Evolutionary conservation across 2,888 invertebrate species (phyloP), one percentile per base, ranked within the genome.

Genomic region (Archaeoteleia sp.): DNA sequence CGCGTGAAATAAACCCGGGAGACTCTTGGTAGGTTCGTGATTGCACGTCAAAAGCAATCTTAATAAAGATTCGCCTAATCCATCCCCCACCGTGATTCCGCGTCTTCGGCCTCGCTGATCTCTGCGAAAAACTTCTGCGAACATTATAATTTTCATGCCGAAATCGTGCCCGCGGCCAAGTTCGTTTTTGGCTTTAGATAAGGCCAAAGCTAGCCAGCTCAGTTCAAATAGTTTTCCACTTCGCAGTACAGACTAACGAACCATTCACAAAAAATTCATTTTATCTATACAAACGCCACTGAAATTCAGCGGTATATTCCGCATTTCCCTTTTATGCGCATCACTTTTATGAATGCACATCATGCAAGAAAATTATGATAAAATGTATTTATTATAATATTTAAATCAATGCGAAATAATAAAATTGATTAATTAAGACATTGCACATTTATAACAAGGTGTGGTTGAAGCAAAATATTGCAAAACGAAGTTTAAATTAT

Each of bases 51-150:
- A 60, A 60, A 66, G 53, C 45, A 49, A 35, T 54, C 53, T 68
- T 61, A 71, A 72, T 66, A 68, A 61, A 55, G 73, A 74, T 76
- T 74, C 73, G 66, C 72, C 73, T 72, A 74, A 75, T 73, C 60
- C 35, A 10, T 12, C 9, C 17, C 42, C 32, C n/a, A 53, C 20
- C 46, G 37, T 9, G 17, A 14, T 15, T 32, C 29, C 7, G 6
- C 30, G n/a, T 42, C 15, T 14, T 34, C 10, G 13, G 15, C 29
- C 29, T 7, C 29, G 10, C 25, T n/a, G 23, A 29, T 3, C 6
- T 35, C 1, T 12, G 20, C 29, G n/a, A 17, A 10, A 20, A 0
- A 7, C n/a, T n/a, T 29, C 6, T 7, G 2, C 29, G 29, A 20
- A 32, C 10, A 15, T 5, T n/a, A 48, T 12, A 14, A 10, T 4